phyloP scores from a whole-genome alignment of 2,113 vertebrate genomes.

The Chiloscyllium plagiosum region DNA sequence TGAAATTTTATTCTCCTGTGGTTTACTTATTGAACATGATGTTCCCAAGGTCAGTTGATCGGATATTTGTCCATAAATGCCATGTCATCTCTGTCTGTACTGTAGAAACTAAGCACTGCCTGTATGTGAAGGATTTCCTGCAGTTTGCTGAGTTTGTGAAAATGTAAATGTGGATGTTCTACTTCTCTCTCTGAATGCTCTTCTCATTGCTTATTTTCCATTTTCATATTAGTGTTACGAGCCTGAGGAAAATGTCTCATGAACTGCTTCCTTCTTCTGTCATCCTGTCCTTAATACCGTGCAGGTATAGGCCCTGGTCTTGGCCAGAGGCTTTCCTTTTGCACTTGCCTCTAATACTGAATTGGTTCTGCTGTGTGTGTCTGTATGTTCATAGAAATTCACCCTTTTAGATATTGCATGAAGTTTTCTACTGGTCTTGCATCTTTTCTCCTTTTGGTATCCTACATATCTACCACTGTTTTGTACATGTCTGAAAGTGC shows the following conservation, averaged over 20 bases:
- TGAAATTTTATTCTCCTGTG: neutral
- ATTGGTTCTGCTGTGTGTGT: neutral
- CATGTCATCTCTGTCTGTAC: neutral
- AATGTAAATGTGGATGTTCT: neutral
- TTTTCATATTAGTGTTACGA: slow-evolving; percentile 56
- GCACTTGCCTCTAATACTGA: neutral
- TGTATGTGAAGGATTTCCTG: neutral
- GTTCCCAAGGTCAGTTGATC: neutral
- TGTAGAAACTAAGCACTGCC: neutral
- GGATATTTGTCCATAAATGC: neutral
- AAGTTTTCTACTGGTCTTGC: neutral
- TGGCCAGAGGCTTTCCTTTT: neutral
- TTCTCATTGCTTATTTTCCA: slow-evolving; percentile 47
- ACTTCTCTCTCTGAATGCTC: neutral
- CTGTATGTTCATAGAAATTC: neutral
- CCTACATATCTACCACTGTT: neutral
- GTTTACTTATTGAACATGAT: neutral
- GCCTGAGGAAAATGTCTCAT: slow-evolving; percentile 52
- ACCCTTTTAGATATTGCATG: slow-evolving; percentile 11
- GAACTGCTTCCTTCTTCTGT: slow-evolving; percentile 54
- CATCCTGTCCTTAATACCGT: slow-evolving; percentile 50
- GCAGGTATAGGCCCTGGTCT: slow-evolving; percentile 53
- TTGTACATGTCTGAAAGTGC: neutral
- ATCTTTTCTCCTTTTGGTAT: neutral
- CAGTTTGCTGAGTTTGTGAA: slow-evolving; percentile 5